Conservation (phyloP, 2,797 vertebrate species). For the Trachops cirrhosus region DNA sequence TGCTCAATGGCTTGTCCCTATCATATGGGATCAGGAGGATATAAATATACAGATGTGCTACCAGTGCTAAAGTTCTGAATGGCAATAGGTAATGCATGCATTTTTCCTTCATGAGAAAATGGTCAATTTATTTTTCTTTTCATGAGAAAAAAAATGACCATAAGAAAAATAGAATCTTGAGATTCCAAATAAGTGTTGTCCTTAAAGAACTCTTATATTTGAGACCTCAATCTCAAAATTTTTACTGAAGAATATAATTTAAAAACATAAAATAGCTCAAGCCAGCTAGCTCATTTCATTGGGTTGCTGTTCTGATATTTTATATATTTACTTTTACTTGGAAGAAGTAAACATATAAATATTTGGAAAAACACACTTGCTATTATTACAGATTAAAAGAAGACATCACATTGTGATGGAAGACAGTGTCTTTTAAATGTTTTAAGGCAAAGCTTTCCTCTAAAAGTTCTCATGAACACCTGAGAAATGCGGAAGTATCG, state of each 20-base stretch:
- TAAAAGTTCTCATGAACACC: neutral
- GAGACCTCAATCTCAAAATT: neutral
- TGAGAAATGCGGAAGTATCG: neutral
- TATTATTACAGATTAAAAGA: conserved; percentile 17
- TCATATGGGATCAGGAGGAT: neutral
- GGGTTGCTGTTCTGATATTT: neutral
- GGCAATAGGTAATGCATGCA: neutral
- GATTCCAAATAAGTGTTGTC: neutral
- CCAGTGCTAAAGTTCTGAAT: neutral
- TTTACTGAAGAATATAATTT: neutral
- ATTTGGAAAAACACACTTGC: neutral
- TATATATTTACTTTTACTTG: neutral
- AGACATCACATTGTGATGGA: neutral
- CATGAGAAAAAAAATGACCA: neutral
- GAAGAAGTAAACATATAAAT: neutral
- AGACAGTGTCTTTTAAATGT: neutral
- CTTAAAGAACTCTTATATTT: neutral
- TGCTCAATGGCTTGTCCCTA: neutral
- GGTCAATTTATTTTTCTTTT: neutral
- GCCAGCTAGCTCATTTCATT: neutral
- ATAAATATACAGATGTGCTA: neutral
- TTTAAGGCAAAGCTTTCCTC: neutral
- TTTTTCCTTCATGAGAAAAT: neutral
- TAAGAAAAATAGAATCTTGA: neutral
- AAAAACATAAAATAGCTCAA: neutral